Percentiles rank a stretch among this genome's conserved stretches.
phyloP scores from a whole-genome alignment of 2,888 invertebrate species.

The Pachydiplax longipennis region DNA sequence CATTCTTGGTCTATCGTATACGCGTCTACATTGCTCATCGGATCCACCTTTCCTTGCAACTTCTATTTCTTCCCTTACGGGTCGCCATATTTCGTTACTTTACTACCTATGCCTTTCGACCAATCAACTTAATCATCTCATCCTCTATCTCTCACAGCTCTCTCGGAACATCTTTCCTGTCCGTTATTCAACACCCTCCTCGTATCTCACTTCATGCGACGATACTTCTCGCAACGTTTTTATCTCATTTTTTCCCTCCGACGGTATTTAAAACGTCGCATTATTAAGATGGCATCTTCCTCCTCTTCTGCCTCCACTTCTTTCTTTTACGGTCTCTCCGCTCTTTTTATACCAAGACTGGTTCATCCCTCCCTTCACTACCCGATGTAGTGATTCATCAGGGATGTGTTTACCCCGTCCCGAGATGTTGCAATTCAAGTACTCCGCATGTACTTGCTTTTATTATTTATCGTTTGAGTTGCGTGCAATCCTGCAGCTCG shows the following conservation, averaged over 20 bases:
- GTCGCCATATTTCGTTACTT: not conserved
- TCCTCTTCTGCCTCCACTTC: not conserved
- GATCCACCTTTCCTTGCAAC: not conserved
- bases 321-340: not conserved
- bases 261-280: not conserved
- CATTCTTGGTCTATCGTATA: not conserved
- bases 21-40: not conserved
- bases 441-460: not conserved
- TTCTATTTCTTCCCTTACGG: not conserved
- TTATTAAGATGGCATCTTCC: not conserved
- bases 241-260: conserved; percentile 54
- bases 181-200: conserved; percentile 64
- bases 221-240: conserved; percentile 57
- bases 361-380: not conserved
- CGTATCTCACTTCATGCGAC: conserved; percentile 62
- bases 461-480: not conserved
- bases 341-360: not conserved
- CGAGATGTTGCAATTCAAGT: not conserved
- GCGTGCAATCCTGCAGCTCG: not conserved
- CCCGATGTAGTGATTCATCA: not conserved
- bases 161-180: not conserved
- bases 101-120: not conserved
- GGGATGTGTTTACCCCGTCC: not conserved
- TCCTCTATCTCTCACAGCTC: not conserved
- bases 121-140: not conserved